These are phyloP conservation scores for Babylonia areolata DNA, from an alignment of 1,140 invertebrate genomes.

Conservation along the genomic window DNA sequence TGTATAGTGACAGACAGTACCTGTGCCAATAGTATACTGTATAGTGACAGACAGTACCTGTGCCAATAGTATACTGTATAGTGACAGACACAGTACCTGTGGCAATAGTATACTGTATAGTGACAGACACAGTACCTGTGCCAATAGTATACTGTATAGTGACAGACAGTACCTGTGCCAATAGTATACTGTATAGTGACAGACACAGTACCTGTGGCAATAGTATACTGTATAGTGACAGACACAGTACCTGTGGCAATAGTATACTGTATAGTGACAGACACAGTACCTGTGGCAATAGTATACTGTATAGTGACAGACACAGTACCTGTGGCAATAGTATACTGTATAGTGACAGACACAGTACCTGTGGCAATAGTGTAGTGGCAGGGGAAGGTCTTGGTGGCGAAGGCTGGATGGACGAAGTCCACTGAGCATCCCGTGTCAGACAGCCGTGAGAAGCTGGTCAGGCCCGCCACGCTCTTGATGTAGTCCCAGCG, in stretches of 20 bases:
- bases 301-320: neutral
- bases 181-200: neutral
- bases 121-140: neutral
- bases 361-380: neutral
- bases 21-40: neutral
- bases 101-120: neutral
- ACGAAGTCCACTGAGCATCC: neutral
- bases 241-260: neutral
- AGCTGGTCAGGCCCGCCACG: neutral
- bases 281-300: neutral
- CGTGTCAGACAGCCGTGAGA: neutral
- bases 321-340: neutral
- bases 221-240: neutral
- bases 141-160: neutral
- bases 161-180: neutral
- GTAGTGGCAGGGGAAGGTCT: neutral
- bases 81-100: neutral
- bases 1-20: neutral
- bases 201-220: neutral
- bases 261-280: neutral
- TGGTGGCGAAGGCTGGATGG: neutral
- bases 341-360: neutral
- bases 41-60: neutral
- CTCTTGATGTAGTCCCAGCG: constrained; percentile 72
- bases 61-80: neutral